A percentile compares a stretch with the other conserved stretches of the same genome.
These are phyloP conservation scores for Camponotus floridanus DNA, from an alignment of 1,140 invertebrate genomes.

Conservation along the genomic window DNA sequence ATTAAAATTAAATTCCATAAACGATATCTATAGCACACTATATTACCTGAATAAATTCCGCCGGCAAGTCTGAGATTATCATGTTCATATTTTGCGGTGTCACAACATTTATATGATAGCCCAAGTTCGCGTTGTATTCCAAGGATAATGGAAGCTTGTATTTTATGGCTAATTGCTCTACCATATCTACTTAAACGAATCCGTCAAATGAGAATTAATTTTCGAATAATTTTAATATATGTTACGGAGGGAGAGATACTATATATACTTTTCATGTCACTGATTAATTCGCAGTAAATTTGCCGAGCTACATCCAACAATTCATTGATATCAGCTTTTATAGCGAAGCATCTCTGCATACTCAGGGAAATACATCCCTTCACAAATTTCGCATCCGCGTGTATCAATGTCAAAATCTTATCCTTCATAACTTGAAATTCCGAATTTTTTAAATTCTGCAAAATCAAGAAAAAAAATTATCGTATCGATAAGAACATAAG, in stretches of 20 bases:
- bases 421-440: conserved; percentile 88
- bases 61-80: conserved; percentile 88
- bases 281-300: conserved; percentile 92
- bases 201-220: conserved; percentile 1
- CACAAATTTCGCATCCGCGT: conserved; percentile 91
- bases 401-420: conserved; percentile 90
- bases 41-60: conserved; percentile 88
- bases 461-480: neutral
- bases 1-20: neutral
- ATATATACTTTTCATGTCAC: conserved; percentile 90
- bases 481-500: too few relatives aligned
- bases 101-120: conserved; percentile 92
- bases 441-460: conserved; percentile 83
- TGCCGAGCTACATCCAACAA: conserved; percentile 92
- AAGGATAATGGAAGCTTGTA: conserved; percentile 89
- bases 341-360: conserved; percentile 94
- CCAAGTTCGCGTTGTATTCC: conserved; percentile 89
- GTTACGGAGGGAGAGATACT: neutral
- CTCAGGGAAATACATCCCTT: conserved; percentile 89
- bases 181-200: conserved; percentile 86
- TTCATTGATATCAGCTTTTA: conserved; percentile 91
- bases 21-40: neutral
- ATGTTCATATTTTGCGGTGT: conserved; percentile 83
- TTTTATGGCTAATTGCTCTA: conserved; percentile 88
- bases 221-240: neutral